A percentile compares a stretch with the other conserved stretches of the same genome.
Evolutionary conservation across 2,797 vertebrate species (phyloP).

Genomic region (Sylvia borin): DNA sequence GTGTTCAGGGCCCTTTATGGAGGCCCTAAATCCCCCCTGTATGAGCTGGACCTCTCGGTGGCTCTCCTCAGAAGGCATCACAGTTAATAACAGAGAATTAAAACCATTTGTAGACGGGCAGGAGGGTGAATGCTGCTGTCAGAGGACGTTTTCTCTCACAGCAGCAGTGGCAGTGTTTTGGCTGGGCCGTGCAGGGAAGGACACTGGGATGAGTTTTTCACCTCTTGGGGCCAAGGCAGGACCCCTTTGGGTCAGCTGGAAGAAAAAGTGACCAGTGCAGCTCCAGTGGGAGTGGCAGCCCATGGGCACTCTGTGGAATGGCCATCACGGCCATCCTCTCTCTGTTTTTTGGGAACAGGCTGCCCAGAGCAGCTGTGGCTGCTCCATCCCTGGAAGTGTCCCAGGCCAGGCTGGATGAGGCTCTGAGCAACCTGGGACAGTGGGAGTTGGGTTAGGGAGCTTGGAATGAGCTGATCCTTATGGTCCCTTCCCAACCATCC

Average conservation of each 20-base stretch:
- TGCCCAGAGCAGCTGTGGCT: background rate
- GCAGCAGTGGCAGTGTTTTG: background rate
- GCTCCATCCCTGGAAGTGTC: background rate
- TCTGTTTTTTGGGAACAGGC: background rate
- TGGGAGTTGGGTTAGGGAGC: background rate
- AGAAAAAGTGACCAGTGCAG: background rate
- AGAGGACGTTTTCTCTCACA: background rate
- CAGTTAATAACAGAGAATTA: background rate
- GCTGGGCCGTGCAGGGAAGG: rapidly evolving
- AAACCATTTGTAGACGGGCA: background rate
- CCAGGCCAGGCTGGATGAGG: background rate
- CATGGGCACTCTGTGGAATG: background rate
- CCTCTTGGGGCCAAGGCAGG: background rate
- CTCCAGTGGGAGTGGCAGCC: background rate
- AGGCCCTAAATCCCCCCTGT: background rate
- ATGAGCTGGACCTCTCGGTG: background rate
- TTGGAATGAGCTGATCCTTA: background rate
- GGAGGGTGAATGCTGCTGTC: background rate
- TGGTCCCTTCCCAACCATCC: background rate
- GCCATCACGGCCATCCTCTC: rapidly evolving
- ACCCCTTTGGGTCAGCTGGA: rapidly evolving
- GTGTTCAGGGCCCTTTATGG: background rate
- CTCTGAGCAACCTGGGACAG: background rate
- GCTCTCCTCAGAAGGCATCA: background rate
- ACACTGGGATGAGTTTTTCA: background rate